Percentiles rank a stretch among this genome's conserved stretches.
Conservation (phyloP, 2,113 vertebrate species). For the Taxidea taxus region DNA sequence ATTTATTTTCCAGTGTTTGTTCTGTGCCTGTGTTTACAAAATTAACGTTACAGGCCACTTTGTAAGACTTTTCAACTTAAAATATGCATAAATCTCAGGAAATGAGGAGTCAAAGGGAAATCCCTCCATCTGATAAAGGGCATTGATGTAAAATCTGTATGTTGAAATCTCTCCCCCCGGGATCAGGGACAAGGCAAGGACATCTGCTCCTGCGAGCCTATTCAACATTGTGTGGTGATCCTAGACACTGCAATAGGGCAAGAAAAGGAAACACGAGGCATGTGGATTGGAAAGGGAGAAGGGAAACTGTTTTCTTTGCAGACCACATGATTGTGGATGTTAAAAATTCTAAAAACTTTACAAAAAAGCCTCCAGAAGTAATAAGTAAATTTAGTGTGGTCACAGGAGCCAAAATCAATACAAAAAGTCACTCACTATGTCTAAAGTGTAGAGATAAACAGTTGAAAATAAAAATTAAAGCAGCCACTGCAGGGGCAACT, state of each 20-base stretch:
- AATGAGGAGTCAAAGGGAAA: neutral
- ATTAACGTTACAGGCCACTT: neutral
- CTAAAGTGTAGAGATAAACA: neutral
- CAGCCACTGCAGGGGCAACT: neutral
- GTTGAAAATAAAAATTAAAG: neutral
- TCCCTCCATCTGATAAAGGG: neutral
- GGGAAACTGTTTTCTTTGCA: neutral
- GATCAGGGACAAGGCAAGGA: neutral
- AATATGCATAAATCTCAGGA: neutral
- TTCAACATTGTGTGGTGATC: neutral
- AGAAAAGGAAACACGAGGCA: neutral
- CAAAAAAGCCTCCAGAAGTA: neutral
- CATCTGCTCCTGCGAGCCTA: rapidly evolving
- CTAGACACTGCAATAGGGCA: neutral
- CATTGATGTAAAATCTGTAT: neutral
- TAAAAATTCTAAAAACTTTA: neutral
- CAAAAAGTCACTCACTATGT: neutral
- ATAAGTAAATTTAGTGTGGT: neutral
- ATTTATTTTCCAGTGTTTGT: neutral
- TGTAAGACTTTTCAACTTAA: neutral
- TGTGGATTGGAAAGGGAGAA: neutral
- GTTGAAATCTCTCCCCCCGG: neutral
- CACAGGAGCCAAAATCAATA: neutral
- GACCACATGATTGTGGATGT: neutral
- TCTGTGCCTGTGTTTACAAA: neutral